phyloP scores from a whole-genome alignment of 1,140 invertebrate species.

The Ridgeia piscesae region DNA sequence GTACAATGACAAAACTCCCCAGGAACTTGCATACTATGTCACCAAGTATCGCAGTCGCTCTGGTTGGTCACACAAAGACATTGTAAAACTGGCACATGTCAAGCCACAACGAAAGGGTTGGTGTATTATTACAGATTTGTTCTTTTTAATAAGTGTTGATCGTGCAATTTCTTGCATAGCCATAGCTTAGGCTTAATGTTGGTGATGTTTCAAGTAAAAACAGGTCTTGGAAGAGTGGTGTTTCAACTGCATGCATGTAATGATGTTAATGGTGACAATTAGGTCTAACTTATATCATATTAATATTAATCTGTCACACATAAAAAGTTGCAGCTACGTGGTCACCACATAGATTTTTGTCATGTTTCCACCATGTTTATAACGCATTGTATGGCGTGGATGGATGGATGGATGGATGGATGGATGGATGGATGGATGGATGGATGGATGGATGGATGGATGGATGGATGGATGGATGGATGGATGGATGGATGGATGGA shows the following conservation, averaged over 20 bases:
- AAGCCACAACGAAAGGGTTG: conserved; percentile 39
- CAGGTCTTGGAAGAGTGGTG: not conserved
- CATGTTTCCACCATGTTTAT: too few species aligned
- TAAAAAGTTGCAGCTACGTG: not conserved
- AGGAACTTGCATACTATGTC: conserved; percentile 65
- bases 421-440: too few species aligned
- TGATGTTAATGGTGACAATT: not conserved
- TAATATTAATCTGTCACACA: not conserved
- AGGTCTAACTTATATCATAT: not conserved
- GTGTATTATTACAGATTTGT: not conserved
- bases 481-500: too few species aligned
- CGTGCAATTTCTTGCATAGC: not conserved
- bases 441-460: too few species aligned
- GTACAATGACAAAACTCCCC: conserved; percentile 64
- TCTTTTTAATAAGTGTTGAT: not conserved
- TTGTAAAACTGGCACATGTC: conserved; percentile 68
- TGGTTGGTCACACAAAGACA: conserved; percentile 69
- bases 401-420: too few species aligned
- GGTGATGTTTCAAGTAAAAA: not conserved
- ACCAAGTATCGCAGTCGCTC: conserved; percentile 65
- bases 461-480: too few species aligned
- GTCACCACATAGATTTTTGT: too few species aligned
- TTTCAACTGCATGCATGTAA: not conserved
- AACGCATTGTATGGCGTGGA: too few species aligned
- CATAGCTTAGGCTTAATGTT: not conserved